Base-by-base conservation (phyloP, 2,797 vertebrate genomes). In the Huso huso region DNA sequence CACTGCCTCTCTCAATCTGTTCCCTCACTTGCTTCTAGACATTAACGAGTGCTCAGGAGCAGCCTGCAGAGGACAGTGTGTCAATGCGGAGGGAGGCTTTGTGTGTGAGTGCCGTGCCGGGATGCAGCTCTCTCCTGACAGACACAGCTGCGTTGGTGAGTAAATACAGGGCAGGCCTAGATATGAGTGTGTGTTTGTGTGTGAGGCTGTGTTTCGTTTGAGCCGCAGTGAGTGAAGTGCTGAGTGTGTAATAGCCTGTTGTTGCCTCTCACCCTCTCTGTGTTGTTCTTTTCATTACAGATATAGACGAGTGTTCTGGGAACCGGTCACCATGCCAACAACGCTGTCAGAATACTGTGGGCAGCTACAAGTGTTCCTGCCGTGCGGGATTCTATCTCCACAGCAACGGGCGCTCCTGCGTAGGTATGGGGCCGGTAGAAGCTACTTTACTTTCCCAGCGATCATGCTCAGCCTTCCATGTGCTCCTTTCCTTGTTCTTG, bases 361-460 rank as follows among this genome's bases (percentile, higher is more conserved):
- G 89, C 71, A 90, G 88, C 74, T 91, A 90, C 72, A 79, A 74
- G 71, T 91, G 89, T 66, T 88, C 86, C 69, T 91, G 89, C 61
- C 72, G 76, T 2, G 61, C 78, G 0, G 88, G 89, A 37, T 91
- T 87, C 74, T 77, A 87, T 10, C 86, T 91, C 6, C 88, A 89
- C 0, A 77, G 82, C 68, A 89, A 91, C 72, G 80, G 75, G 13
- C 88, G 87, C 70, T 84, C 86, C 63, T 90, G 89, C n/a, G 60
- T 86, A 73, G 89, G 89, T 85, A 72, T 76, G 86, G 52, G 13
- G 15, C 7, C 8, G 0, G 11, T 6, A 48, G 10, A 23, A 7
- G 10, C 7, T 53, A 12, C 9, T 8, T 6, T 6, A 9, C 12
- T 6, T 63, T 6, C 57, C 3, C 48, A 8, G 18, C 13, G 12